Evolutionary conservation across 2,888 invertebrate species (phyloP).

Genomic region (Hirtodrosophila confusa): DNA sequence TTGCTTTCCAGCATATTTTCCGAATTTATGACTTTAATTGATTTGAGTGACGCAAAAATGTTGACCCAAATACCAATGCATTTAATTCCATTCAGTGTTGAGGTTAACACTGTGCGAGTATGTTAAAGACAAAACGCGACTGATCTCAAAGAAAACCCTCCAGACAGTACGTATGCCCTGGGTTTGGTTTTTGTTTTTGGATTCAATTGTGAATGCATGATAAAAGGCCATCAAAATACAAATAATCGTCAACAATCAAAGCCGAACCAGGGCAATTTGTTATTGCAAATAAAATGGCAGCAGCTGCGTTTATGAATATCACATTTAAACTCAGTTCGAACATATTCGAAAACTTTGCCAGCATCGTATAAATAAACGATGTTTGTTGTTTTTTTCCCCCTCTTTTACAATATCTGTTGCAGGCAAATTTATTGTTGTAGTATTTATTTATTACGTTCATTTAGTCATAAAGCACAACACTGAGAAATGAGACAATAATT

Average conservation of each 20-base stretch:
- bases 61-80: conserved; percentile 71
- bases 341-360: conserved; percentile 65
- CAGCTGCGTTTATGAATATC: conserved; percentile 69
- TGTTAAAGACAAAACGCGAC: conserved; percentile 35
- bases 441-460: conserved; percentile 70
- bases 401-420: conserved; percentile 42
- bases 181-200: conserved; percentile 2
- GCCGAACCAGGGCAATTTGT: conserved; percentile 57
- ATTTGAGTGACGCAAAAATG: conserved; percentile 40
- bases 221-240: conserved; percentile 61
- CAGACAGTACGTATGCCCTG: conserved; percentile 7
- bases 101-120: not conserved
- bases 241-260: conserved; percentile 68
- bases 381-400: conserved; percentile 17
- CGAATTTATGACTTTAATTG: conserved; percentile 64
- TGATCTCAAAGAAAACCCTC: conserved; percentile 10
- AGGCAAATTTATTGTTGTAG: conserved; percentile 59
- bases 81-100: conserved; percentile 35
- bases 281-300: conserved; percentile 58
- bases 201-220: conserved; percentile 51
- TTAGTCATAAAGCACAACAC: conserved; percentile 68
- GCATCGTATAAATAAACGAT: conserved; percentile 62
- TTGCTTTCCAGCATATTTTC: conserved; percentile 10
- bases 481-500: conserved; percentile 49
- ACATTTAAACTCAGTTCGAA: conserved; percentile 53